Conservation (phyloP, 1,140 invertebrate species). For the Tribolium castaneum region DNA sequence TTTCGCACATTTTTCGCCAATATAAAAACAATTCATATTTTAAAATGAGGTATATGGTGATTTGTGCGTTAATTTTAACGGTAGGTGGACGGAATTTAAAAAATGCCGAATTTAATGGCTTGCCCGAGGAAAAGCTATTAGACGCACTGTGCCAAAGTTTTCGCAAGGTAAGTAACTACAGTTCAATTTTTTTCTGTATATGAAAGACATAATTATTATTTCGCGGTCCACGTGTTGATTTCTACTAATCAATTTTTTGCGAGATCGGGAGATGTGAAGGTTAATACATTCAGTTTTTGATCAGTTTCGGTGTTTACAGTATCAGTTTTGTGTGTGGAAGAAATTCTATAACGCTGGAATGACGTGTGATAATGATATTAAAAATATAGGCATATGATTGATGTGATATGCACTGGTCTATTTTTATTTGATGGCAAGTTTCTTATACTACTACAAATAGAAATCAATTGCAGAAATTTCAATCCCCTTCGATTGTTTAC, state of each 20-base stretch:
- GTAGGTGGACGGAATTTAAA: constrained; percentile 1
- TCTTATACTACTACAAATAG: neutral
- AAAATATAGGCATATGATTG: no score
- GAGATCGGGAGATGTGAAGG: neutral
- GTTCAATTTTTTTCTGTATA: neutral
- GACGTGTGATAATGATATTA: no score
- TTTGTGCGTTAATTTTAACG: neutral
- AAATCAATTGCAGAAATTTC: neutral
- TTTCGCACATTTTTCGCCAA: neutral
- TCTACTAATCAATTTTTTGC: neutral
- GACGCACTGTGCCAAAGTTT: constrained; percentile 15
- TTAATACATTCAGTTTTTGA: neutral
- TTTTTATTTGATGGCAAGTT: no score
- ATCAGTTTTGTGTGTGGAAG: no score
- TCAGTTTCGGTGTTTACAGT: neutral
- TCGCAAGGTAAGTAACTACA: neutral
- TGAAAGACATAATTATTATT: neutral
- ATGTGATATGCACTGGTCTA: no score
- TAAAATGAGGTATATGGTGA: neutral
- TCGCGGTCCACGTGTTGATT: neutral
- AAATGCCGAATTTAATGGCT: neutral
- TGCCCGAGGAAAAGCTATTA: constrained; percentile 11
- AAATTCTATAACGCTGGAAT: no score
- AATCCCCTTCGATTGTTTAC: neutral
- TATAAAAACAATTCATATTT: neutral